Evolutionary conservation across 2,888 invertebrate genomes (phyloP), one percentile per base, ranked within the genome.

Genomic region (Aleiodes leptofemur): DNA sequence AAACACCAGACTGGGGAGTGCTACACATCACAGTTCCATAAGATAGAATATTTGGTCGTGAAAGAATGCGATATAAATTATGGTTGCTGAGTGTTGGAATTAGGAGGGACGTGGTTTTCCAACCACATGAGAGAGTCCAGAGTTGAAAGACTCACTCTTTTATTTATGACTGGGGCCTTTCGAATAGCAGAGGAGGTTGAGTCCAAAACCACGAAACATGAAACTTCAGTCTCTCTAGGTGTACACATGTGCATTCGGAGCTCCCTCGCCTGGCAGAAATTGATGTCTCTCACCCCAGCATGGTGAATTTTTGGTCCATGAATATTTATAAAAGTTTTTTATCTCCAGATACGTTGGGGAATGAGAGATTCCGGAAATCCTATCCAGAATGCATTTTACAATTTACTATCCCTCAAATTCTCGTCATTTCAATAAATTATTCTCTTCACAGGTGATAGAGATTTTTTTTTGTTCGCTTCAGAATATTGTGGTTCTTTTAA

Each of bases 251-350:
- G 77, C 73, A 72, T 68, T 71, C 51, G 68, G 69, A 53, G 53
- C 74, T 74, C 76, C 71, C 72, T 70, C 57, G 78, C 76, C 78
- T 43, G 53, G 43, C 69, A 76, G 74, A 76, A 80, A 81, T 81
- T 78, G 77, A 79, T 79, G 80, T 13, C 76, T 77, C 74, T 76
- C 71, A 72, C 74, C 72, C 74, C 11, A 34, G 7, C 14, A 57
- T 57, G 7, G 31, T 23, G 76, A 69, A 76, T 77, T 79, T 75
- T 73, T 70, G 66, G 68, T 74, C 64, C 66, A 80, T 80, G 80
- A 80, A 80, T 80, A 80, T 80, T 80, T 79, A 80, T 76, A 77
- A 79, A 73, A 77, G 72, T 53, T 38, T 72, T 76, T 76, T 78
- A 77, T 77, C 72, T 56, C 74, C 69, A 74, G 76, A 71, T 69